Conservation (phyloP, 2,888 invertebrate species). For the Blastobasis lacticolella region DNA sequence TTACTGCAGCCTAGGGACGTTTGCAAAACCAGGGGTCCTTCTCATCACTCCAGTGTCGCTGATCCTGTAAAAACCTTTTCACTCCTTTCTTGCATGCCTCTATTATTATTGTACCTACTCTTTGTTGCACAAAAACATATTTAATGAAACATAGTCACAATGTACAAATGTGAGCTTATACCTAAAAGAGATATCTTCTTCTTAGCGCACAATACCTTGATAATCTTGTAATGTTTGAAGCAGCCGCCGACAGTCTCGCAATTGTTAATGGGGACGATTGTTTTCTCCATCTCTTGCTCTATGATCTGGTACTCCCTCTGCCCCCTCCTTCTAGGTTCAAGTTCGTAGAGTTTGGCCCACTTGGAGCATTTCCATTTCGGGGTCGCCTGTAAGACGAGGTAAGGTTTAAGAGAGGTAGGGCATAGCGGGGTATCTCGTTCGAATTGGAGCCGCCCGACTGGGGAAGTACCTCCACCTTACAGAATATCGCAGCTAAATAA, state of each 20-base stretch:
- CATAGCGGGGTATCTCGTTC: too few relatives aligned
- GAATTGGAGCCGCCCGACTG: too few relatives aligned
- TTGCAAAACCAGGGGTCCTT: neutral
- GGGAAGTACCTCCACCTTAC: too few relatives aligned
- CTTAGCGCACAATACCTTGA: neutral
- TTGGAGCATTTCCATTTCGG: neutral
- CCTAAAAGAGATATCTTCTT: neutral
- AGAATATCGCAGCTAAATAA: too few relatives aligned
- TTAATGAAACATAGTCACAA: neutral
- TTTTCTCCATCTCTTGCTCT: neutral
- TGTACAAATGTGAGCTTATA: neutral
- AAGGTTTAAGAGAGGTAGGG: too few relatives aligned
- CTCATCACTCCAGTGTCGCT: neutral
- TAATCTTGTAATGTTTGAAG: neutral
- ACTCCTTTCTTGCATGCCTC: neutral
- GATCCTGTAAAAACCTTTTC: neutral
- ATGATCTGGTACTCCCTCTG: neutral
- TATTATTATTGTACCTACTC: neutral
- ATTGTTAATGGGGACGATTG: neutral
- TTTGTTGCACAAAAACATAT: neutral
- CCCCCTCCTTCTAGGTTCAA: neutral
- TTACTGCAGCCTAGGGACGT: too few relatives aligned
- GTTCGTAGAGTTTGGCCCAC: neutral
- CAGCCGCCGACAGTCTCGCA: neutral
- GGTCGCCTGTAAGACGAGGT: neutral